Conservation (phyloP, 2,888 invertebrate genomes). For the Sarcophaga caerulescens region DNA sequence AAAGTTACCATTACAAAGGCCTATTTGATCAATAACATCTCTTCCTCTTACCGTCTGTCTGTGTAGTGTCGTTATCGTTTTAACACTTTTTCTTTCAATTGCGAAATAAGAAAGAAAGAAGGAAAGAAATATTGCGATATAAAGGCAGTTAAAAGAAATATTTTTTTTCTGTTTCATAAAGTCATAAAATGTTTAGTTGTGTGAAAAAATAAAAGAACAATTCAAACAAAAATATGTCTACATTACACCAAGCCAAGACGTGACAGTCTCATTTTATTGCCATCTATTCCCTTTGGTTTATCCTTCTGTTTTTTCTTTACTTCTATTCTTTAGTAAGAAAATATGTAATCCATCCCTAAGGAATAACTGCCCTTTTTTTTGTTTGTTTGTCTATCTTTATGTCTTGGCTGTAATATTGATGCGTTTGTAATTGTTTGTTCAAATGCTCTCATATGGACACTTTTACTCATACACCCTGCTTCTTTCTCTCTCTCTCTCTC, state of each 20-base stretch:
- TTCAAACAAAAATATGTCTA: constrained; percentile 49
- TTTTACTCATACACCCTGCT: background rate
- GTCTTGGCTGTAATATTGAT: constrained; percentile 34
- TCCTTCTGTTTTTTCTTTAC: background rate
- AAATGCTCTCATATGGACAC: constrained; percentile 11
- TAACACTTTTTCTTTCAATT: constrained; percentile 42
- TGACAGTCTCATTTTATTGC: background rate
- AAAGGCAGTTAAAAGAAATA: background rate
- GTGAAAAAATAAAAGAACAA: constrained; percentile 54
- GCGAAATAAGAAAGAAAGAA: too few relatives aligned
- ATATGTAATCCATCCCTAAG: constrained; percentile 17
- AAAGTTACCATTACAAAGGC: too few relatives aligned
- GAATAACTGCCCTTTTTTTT: constrained; percentile 22
- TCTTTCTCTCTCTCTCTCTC: too few relatives aligned
- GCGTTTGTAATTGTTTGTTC: constrained; percentile 49
- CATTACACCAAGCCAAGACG: constrained; percentile 28
- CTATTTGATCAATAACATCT: too few relatives aligned
- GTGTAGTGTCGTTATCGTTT: background rate
- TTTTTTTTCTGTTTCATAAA: constrained; percentile 9
- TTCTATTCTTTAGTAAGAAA: background rate
- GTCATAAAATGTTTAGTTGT: constrained; percentile 50
- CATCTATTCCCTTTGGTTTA: background rate
- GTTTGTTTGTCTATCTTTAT: constrained; percentile 5
- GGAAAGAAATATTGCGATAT: background rate
- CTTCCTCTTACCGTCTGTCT: background rate